Percentiles rank a stretch among this genome's conserved stretches.
Conservation (phyloP, 2,797 vertebrate species). For the Gymnodraco acuticeps region DNA sequence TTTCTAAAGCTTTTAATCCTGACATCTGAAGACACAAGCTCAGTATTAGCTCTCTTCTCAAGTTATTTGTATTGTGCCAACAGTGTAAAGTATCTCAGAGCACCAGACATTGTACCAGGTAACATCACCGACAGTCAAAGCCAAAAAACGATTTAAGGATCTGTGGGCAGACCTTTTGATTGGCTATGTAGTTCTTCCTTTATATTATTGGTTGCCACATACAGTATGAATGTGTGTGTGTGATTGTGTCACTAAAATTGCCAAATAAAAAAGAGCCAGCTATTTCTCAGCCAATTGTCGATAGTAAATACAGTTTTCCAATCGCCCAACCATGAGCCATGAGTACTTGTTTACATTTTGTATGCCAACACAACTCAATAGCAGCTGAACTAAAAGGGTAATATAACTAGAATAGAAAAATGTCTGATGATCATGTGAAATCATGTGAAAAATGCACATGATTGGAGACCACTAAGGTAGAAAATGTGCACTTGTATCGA, state of each 20-base stretch:
- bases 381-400: neutral
- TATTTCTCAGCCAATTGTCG: too few species aligned
- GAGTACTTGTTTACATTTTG: neutral
- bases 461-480: slow-evolving; percentile 7
- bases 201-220: neutral
- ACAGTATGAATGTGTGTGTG: too few species aligned
- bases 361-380: slow-evolving; percentile 12
- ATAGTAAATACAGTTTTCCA: too few species aligned
- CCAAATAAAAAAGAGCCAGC: too few species aligned
- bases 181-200: neutral
- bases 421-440: neutral
- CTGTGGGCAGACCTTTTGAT: slow-evolving; percentile 29
- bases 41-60: slow-evolving; percentile 38
- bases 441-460: neutral
- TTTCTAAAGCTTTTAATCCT: slow-evolving; percentile 45
- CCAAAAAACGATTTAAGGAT: slow-evolving; percentile 28
- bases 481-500: slow-evolving; percentile 52
- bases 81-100: slow-evolving; percentile 35
- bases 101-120: slow-evolving; percentile 39
- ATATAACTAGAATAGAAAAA: neutral
- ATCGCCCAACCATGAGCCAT: neutral
- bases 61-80: slow-evolving; percentile 44
- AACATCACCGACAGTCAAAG: slow-evolving; percentile 45
- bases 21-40: slow-evolving; percentile 57
- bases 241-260: too few species aligned